Evolutionary conservation across 2,113 vertebrate genomes (phyloP).

Genomic region (Cynopterus brachyotis): DNA sequence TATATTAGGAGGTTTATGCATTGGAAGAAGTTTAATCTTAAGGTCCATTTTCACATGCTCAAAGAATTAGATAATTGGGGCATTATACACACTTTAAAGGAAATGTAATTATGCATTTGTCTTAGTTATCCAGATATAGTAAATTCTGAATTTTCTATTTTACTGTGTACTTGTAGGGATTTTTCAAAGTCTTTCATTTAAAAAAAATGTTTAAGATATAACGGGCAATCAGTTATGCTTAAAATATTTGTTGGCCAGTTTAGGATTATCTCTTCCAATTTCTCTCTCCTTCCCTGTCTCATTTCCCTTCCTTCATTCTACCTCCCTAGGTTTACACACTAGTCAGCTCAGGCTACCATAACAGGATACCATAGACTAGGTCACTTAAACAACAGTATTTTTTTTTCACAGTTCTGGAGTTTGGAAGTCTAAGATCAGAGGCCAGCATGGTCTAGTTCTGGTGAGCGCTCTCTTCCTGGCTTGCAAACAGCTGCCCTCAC

Average conservation of each 20-base stretch:
- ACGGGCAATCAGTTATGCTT: background rate
- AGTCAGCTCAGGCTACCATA: background rate
- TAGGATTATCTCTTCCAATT: background rate
- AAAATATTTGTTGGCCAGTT: background rate
- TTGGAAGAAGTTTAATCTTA: background rate
- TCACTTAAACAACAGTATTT: background rate
- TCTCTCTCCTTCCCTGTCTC: background rate
- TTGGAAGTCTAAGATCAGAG: background rate
- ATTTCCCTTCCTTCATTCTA: background rate
- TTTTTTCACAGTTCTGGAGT: background rate
- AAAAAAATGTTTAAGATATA: background rate
- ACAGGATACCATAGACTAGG: background rate
- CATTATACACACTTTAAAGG: background rate
- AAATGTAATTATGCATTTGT: background rate
- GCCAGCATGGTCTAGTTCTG: background rate
- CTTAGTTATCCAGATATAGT: background rate
- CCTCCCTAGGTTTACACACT: background rate
- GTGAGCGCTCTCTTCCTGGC: background rate
- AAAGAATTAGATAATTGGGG: background rate
- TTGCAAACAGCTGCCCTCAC: accelerated
- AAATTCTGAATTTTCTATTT: background rate
- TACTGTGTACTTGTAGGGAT: background rate
- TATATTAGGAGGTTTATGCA: background rate
- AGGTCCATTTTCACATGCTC: background rate
- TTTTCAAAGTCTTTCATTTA: background rate